Evolutionary conservation across 2,113 vertebrate genomes (phyloP).

Genomic region (Lophotis ruficrista): DNA sequence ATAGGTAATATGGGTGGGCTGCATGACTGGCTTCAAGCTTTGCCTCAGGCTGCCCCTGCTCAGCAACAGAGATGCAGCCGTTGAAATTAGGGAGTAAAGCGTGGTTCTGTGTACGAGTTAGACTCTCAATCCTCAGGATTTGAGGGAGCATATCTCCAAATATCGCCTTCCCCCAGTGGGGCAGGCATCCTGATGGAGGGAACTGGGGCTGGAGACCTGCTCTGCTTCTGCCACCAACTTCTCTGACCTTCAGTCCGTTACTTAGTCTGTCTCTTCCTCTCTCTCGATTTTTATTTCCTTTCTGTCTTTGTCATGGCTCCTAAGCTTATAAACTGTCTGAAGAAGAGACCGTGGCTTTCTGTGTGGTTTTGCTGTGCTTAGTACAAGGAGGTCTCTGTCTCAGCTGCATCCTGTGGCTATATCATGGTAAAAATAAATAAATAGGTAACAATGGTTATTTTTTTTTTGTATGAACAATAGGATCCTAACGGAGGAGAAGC

Average conservation of each 20-base stretch:
- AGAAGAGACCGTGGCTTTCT: not conserved
- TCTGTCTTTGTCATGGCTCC: not conserved
- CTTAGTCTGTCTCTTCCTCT: not conserved
- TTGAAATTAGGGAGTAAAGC: not conserved
- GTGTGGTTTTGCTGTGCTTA: not conserved
- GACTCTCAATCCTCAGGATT: not conserved
- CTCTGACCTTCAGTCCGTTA: not conserved
- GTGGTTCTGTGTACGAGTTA: rapidly evolving
- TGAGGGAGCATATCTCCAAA: not conserved
- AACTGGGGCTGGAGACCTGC: not conserved
- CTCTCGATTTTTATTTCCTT: not conserved
- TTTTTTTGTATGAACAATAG: not conserved
- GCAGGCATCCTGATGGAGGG: not conserved
- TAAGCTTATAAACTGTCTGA: not conserved
- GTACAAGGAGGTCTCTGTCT: not conserved
- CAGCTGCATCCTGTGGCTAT: not conserved
- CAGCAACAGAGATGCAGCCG: not conserved
- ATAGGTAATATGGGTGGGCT: slow-evolving; percentile 21
- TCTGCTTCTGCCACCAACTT: not conserved
- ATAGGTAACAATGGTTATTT: not conserved
- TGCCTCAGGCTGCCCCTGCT: slow-evolving; percentile 49
- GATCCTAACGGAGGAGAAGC: not conserved
- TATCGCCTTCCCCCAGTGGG: not conserved
- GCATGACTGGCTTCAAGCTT: slow-evolving; percentile 2
- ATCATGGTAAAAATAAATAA: not conserved